A percentile compares a stretch with the other conserved stretches of the same genome.
Evolutionary conservation across 2,113 vertebrate genomes (phyloP).

Genomic region (Opisthocomus hoazin): DNA sequence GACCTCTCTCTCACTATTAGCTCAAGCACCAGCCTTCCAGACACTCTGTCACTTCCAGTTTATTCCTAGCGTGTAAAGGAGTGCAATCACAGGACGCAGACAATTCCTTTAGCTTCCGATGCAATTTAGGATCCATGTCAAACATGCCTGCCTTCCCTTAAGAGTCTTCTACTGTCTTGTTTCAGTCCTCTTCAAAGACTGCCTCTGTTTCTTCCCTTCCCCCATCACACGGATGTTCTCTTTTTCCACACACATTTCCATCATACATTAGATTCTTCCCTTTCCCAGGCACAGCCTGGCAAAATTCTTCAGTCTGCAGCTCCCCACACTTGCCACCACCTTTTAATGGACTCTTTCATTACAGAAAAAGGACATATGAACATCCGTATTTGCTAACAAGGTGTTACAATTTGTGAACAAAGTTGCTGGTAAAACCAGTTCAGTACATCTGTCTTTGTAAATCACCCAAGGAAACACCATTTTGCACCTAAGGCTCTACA

Average conservation of each 20-base stretch:
- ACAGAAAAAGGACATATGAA: background rate
- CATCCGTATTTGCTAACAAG: background rate
- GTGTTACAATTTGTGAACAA: background rate
- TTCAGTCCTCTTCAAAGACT: background rate
- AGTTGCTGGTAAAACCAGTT: background rate
- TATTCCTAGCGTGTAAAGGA: background rate
- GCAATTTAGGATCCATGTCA: background rate
- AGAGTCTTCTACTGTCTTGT: background rate
- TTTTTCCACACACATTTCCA: background rate
- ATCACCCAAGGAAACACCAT: background rate
- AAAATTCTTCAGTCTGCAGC: slow-evolving; percentile 2
- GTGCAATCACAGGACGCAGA: background rate
- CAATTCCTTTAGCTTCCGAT: background rate
- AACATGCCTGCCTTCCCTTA: background rate
- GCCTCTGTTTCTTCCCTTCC: background rate
- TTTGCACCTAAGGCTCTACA: background rate
- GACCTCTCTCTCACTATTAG: background rate
- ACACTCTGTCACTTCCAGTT: background rate
- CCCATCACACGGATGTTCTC: background rate
- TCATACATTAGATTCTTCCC: background rate
- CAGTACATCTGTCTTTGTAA: background rate
- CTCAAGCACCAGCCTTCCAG: background rate
- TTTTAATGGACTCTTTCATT: background rate
- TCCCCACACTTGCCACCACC: background rate
- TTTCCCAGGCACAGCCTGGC: background rate